Conservation (phyloP, 1,140 invertebrate genomes). For the Cydia fagiglandana region DNA sequence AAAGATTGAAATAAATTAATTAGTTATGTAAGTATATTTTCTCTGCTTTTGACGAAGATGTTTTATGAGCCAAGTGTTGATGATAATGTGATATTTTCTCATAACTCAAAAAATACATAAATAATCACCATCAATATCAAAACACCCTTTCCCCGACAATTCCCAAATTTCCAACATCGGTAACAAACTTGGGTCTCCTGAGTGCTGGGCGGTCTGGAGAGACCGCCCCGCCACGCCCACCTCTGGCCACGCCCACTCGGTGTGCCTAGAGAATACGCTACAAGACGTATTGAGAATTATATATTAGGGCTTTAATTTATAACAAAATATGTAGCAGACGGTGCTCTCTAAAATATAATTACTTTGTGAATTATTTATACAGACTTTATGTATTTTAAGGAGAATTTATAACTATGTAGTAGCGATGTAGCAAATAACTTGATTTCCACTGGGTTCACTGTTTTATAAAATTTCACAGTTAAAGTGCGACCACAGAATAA, state of each 20-base stretch:
- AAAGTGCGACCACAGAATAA: no score
- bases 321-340: constrained; percentile 12
- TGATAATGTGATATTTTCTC: neutral
- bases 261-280: constrained; percentile 58
- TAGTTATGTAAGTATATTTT: no score
- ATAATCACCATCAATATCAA: neutral
- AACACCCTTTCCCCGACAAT: neutral
- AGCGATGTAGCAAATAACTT: no score
- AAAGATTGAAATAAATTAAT: no score
- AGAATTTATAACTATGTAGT: no score
- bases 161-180: constrained; percentile 29
- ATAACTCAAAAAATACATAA: neutral
- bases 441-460: no score
- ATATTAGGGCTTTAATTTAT: constrained; percentile 21
- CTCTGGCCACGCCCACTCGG: constrained; percentile 55
- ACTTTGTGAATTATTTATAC: constrained; percentile 48
- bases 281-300: constrained; percentile 23
- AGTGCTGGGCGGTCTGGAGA: constrained; percentile 63
- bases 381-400: constrained; percentile 40
- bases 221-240: constrained; percentile 66
- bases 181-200: constrained; percentile 54
- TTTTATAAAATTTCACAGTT: no score
- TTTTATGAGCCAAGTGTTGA: no score
- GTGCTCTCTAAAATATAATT: neutral
- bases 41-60: no score